A percentile compares a stretch with the other conserved stretches of the same genome.
These are phyloP conservation scores for Coregonus clupeaformis DNA, from an alignment of 2,113 vertebrate species.

Conservation along the genomic window DNA sequence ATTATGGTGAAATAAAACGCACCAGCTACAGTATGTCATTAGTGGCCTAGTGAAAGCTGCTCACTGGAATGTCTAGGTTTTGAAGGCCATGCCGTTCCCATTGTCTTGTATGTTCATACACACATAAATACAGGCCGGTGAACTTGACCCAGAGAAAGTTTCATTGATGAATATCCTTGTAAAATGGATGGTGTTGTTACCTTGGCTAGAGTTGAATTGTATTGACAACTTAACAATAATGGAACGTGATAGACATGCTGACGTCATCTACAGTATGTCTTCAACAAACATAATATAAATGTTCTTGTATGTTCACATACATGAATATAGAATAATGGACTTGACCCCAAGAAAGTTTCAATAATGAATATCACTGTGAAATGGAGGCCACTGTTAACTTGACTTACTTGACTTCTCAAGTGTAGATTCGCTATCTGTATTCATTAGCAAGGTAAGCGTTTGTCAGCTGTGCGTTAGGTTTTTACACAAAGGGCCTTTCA, in stretches of 20 bases:
- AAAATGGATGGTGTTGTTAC: too few species aligned
- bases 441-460: neutral
- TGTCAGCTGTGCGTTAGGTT: neutral
- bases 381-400: too few species aligned
- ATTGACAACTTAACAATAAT: too few species aligned
- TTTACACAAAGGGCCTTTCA: conserved; percentile 33
- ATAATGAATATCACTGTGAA: too few species aligned
- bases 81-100: conserved; percentile 19
- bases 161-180: neutral
- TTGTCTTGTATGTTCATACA: conserved; percentile 1
- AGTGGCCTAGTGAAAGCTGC: conserved; percentile 31
- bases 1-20: conserved; percentile 40
- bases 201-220: too few species aligned
- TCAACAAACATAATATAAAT: too few species aligned
- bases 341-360: too few species aligned
- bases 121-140: neutral
- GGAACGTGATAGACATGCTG: too few species aligned
- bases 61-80: conserved; percentile 11
- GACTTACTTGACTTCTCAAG: too few species aligned
- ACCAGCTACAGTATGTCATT: conserved; percentile 39
- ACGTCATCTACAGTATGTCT: too few species aligned
- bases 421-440: neutral
- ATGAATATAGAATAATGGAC: too few species aligned
- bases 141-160: neutral
- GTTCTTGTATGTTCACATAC: too few species aligned